Evolutionary conservation across 2,113 vertebrate genomes (phyloP).

Genomic region (Ursus arctos): DNA sequence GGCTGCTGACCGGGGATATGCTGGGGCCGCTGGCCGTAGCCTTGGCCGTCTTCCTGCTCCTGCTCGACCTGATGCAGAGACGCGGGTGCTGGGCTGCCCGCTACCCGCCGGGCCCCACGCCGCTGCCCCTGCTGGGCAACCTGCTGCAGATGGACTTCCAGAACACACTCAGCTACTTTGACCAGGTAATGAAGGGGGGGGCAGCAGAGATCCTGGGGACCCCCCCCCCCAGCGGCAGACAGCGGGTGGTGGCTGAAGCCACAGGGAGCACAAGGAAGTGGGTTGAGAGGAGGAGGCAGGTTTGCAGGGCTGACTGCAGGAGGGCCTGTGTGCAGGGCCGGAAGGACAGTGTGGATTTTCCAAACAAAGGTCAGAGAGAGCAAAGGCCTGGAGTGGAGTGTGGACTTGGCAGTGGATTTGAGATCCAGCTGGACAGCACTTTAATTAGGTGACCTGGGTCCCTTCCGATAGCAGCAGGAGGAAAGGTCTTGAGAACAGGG

Average conservation of each 20-base stretch:
- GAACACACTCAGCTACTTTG: not conserved
- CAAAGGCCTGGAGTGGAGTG: not conserved
- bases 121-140: constrained; percentile 83
- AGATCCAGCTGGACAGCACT: rapidly evolving
- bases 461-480: not conserved
- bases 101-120: constrained; percentile 83
- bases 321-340: rapidly evolving
- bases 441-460: too few relatives aligned
- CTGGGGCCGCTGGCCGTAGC: constrained; percentile 52
- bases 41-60: constrained; percentile 74
- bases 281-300: rapidly evolving
- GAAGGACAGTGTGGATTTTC: not conserved
- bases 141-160: constrained; percentile 75
- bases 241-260: not conserved
- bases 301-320: rapidly evolving
- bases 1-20: not conserved
- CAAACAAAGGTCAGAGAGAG: not conserved
- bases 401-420: not conserved
- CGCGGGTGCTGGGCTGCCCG: constrained; percentile 50
- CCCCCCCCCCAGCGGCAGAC: rapidly evolving
- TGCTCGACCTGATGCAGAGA: constrained; percentile 84
- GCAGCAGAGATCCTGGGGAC: not conserved
- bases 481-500: not conserved
- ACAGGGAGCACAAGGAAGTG: not conserved
- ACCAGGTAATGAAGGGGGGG: constrained; percentile 70